Base-by-base conservation (phyloP, 2,888 invertebrate genomes). In the Orthonychiurus folsomi region DNA sequence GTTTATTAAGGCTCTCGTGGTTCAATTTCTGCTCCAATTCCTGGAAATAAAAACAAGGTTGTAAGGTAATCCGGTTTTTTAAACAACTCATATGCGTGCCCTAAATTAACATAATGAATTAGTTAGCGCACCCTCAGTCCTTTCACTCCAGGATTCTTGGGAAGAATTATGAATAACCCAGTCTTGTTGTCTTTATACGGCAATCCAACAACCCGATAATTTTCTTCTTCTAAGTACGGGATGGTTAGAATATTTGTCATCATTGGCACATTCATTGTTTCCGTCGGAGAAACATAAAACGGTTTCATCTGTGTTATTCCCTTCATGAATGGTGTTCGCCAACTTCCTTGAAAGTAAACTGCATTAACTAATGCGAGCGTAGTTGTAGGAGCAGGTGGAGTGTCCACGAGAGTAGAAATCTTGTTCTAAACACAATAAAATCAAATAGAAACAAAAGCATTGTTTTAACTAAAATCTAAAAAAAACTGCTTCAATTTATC, bases 261-360 rank as follows among this genome's bases (percentile, higher is more conserved):
- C 78, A 86, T 81, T 62, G 84, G 83, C 0, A 83, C 81, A 62
- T 74, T 64, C 1, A 80, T 66, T 0, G 72, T 63, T 56, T 77
- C 74, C 1, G 70, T 71, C 75, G 75, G 56, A 1, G 60, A 71
- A 1, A 74, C 69, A 47, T 67, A 64, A 73, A 87, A 87, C 27
- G 79, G 77, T 69, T 79, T 79, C 69, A 85, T 85, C 67, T 74
- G 76, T 0, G 86, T 87, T 37, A 77, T 74, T 50, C 79, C 79
- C 0, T 79, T 78, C 52, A 80, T 73, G 74, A 88, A 88, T 1
- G 85, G 83, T 15, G 79, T 76, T 70, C 83, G 79, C 88, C 88
- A 88, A 66, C 83, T 82, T 3, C 85, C 87, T 61, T 81, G 84
- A 73, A 88, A 88, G 74, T 86, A 86, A 25, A 88, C 78, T 0